These are phyloP conservation scores for Hemibates koningsi DNA, from an alignment of 2,113 vertebrate genomes.

Conservation along the genomic window DNA sequence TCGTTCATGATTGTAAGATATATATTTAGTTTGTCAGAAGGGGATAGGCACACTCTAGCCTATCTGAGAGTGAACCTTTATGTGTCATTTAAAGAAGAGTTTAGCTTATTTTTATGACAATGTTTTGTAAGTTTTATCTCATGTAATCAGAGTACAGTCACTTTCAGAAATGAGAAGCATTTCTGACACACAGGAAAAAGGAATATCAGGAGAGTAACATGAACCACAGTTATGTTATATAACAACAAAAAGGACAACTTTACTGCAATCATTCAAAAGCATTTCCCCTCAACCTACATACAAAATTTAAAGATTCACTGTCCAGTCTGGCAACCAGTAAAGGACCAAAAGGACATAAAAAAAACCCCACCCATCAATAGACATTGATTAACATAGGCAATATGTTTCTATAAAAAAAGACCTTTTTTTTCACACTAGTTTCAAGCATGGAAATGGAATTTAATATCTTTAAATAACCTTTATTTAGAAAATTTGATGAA, in stretches of 20 bases:
- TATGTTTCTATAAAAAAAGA: background rate
- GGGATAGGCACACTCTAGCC: background rate
- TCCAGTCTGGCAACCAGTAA: background rate
- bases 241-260: constrained; percentile 41
- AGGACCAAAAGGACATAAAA: background rate
- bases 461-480: background rate
- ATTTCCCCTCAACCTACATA: constrained; percentile 12
- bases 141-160: background rate
- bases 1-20: background rate
- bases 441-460: background rate
- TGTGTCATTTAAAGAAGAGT: background rate
- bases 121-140: background rate
- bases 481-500: background rate
- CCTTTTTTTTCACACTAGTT: background rate
- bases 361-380: background rate
- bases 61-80: background rate
- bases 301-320: background rate
- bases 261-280: constrained; percentile 51
- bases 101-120: background rate
- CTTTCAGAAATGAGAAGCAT: background rate
- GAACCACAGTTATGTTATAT: background rate
- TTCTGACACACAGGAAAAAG: background rate
- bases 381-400: background rate
- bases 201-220: background rate
- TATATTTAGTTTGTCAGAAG: background rate